Conservation (phyloP, 2,888 invertebrate species). For the Drosophila nigricruria region DNA sequence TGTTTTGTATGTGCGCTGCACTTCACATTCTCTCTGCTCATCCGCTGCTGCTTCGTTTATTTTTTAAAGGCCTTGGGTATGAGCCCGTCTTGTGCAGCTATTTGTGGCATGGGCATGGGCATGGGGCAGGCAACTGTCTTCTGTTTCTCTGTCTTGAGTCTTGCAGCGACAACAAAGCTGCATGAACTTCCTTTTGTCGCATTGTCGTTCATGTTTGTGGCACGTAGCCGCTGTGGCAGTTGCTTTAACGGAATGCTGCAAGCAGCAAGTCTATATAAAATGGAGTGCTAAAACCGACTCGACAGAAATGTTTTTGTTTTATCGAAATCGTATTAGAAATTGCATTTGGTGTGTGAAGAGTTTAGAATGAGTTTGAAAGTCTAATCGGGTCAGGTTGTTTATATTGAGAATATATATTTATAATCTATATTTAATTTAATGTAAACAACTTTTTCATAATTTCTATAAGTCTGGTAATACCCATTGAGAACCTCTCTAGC, state of each 20-base stretch:
- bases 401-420: neutral
- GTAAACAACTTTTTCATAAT: too few relatives aligned
- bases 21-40: conserved; percentile 46
- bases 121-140: conserved; percentile 19
- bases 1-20: conserved; percentile 66
- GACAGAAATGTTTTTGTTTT: conserved; percentile 34
- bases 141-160: conserved; percentile 32
- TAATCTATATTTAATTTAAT: neutral
- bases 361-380: neutral
- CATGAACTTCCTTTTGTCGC: conserved; percentile 69
- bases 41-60: conserved; percentile 17
- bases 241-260: conserved; percentile 47
- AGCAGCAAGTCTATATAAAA: conserved; percentile 16
- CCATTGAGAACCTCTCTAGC: too few relatives aligned
- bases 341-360: conserved; percentile 1
- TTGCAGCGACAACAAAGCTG: conserved; percentile 33
- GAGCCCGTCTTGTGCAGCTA: conserved; percentile 54
- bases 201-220: conserved; percentile 47
- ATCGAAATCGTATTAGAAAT: conserved; percentile 45
- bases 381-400: neutral
- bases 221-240: conserved; percentile 53
- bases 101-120: conserved; percentile 7
- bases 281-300: conserved; percentile 13
- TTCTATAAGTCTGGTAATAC: too few relatives aligned
- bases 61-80: conserved; percentile 26